Evolutionary conservation across 2,797 vertebrate species (phyloP), one percentile per base, ranked within the genome.

Genomic region (Hybognathus amarus): DNA sequence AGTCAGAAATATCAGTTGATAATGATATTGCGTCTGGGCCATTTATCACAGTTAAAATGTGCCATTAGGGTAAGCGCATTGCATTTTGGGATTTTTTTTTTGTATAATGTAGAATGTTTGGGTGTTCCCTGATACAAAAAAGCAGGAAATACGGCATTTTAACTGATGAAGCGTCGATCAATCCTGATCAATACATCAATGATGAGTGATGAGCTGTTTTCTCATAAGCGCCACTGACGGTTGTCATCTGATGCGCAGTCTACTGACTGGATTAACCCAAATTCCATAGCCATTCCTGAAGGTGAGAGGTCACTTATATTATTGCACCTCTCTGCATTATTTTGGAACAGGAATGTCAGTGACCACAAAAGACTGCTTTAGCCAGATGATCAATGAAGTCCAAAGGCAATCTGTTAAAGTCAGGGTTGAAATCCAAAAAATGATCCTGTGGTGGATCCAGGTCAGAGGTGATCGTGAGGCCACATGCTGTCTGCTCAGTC

Each of bases 401-500:
- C 54, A 81, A 83, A 74, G 30, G 30, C 52, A 83, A 86, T 83
- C 61, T 42, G 20, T 80, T 69, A 74, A 85, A 80, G 83, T 80
- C 80, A 80, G 69, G 61, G 50, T 77, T 74, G 50, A 56, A 80
- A 59, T 63, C 66, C 30, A 18, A 42, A 52, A 73, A 71, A 56
- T 40, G 36, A 74, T 54, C 76, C 66, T 30, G 24, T 74, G 30
- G 79, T 74, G 73, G 42, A 50, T 87, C 63, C 42, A 71, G 85
- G 83, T 87, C 81, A 87, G 83, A 84, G 87, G 83, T 87, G 67
- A 77, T 61, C 0, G 12, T 66, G 74, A 47, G 63, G 71, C 80
- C 83, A 75, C 85, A 83, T 88, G 85, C 83, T 85, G 56, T 77
- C 74, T 59, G 81, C 69, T 83, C 70, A 64, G 69, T 82, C 83